A percentile compares a stretch with the other conserved stretches of the same genome.
phyloP scores from a whole-genome alignment of 1,140 invertebrate species.

The Drosophila novamexicana region DNA sequence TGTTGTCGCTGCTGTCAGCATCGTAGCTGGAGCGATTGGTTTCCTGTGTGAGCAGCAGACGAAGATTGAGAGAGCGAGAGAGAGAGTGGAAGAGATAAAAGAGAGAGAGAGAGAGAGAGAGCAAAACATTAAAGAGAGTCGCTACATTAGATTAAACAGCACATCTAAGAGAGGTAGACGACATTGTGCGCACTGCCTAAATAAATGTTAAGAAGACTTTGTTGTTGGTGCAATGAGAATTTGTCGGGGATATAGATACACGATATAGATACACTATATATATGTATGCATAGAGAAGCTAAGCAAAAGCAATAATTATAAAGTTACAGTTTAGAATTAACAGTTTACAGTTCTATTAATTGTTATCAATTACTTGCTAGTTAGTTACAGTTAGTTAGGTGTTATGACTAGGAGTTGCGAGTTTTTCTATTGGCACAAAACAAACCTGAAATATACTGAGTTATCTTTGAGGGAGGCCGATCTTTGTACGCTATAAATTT shows the following conservation, averaged over 20 bases:
- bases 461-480: slow-evolving; percentile 85
- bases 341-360: slow-evolving; percentile 32
- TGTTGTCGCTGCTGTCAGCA: slow-evolving; percentile 57
- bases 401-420: slow-evolving; percentile 19
- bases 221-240: slow-evolving; percentile 69
- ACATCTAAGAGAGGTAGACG: slow-evolving; percentile 44
- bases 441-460: slow-evolving; percentile 84
- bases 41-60: slow-evolving; percentile 49
- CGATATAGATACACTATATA: slow-evolving; percentile 16
- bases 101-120: slow-evolving; percentile 19
- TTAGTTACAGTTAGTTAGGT: slow-evolving; percentile 35
- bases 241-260: slow-evolving; percentile 29
- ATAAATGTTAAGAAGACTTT: slow-evolving; percentile 57
- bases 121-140: slow-evolving; percentile 25
- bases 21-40: slow-evolving; percentile 60
- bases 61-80: slow-evolving; percentile 1
- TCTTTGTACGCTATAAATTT: slow-evolving; percentile 84
- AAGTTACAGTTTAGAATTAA: slow-evolving; percentile 8
- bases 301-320: slow-evolving; percentile 66
- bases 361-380: slow-evolving; percentile 36
- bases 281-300: slow-evolving; percentile 51
- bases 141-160: neutral
- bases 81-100: slow-evolving; percentile 10
- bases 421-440: slow-evolving; percentile 51
- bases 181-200: slow-evolving; percentile 75